These are phyloP conservation scores for Sphaerodactylus townsendi DNA, from an alignment of 2,113 vertebrate genomes.

Conservation along the genomic window DNA sequence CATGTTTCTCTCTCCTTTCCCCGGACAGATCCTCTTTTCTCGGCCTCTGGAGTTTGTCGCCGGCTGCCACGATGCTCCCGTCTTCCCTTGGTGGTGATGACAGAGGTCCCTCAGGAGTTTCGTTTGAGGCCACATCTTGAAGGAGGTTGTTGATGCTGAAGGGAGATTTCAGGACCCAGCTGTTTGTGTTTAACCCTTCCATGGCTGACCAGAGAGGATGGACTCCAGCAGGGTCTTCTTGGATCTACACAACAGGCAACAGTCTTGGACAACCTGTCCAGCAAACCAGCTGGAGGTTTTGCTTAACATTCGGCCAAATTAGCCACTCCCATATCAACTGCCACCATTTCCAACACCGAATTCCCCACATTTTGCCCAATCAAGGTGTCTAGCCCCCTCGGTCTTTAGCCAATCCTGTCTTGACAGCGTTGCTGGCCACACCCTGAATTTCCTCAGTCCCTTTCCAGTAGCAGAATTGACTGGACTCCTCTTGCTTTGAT, in stretches of 20 bases:
- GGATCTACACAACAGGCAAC: neutral
- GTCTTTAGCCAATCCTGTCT: neutral
- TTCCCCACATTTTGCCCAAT: neutral
- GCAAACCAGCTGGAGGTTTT: neutral
- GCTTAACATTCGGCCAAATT: neutral
- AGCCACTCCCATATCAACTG: neutral
- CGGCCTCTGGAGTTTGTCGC: neutral
- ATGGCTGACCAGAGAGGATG: slow-evolving; percentile 21
- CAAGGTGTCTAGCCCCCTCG: neutral
- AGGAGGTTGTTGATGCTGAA: slow-evolving; percentile 81
- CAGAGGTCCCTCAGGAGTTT: slow-evolving; percentile 9
- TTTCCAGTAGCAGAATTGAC: neutral
- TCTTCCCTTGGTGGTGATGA: neutral
- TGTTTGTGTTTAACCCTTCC: slow-evolving; percentile 63
- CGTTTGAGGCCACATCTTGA: slow-evolving; percentile 56
- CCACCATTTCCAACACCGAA: neutral
- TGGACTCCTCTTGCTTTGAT: neutral
- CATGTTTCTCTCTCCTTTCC: slow-evolving; percentile 49
- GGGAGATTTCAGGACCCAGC: slow-evolving; percentile 69
- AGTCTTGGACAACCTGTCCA: neutral
- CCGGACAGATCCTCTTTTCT: neutral
- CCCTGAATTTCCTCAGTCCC: neutral
- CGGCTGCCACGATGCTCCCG: neutral
- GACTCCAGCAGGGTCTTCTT: neutral
- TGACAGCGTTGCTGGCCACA: neutral